A percentile compares a stretch with the other conserved stretches of the same genome.
Conservation (phyloP, 92 coral and sea anemone genomes). For the Zoanthus sansibaricus region DNA sequence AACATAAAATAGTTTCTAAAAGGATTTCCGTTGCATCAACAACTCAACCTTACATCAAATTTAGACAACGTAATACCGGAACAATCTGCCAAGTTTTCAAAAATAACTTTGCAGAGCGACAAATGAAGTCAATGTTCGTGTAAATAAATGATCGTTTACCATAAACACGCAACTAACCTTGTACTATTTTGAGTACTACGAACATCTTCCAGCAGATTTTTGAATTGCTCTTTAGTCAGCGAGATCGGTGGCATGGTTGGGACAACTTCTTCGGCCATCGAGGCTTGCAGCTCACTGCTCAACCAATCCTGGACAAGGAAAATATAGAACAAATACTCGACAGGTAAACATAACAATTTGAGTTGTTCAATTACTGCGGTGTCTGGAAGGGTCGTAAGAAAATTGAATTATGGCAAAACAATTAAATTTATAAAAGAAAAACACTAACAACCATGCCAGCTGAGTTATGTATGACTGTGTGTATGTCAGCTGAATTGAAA, state of each 20-base stretch:
- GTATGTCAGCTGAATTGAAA: background rate
- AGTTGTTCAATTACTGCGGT: background rate
- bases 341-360: constrained; percentile 5
- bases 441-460: background rate
- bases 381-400: background rate
- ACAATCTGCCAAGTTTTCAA: background rate
- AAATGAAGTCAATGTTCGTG: constrained; percentile 15
- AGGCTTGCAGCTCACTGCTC: constrained; percentile 27
- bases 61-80: constrained; percentile 33
- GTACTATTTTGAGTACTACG: constrained; percentile 17
- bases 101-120: constrained; percentile 13
- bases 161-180: constrained; percentile 28
- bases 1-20: background rate
- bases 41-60: background rate
- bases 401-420: background rate
- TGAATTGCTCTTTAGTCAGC: constrained; percentile 41
- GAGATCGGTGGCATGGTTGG: constrained; percentile 44
- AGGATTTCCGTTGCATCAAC: constrained; percentile 47
- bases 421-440: background rate
- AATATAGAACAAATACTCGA: constrained; percentile 1
- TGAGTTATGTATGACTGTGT: background rate
- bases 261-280: constrained; percentile 36
- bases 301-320: constrained; percentile 34
- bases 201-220: constrained; percentile 33
- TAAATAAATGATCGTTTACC: constrained; percentile 20